Conservation (phyloP, 1,140 invertebrate species). For the Drosophila subpulchrella region DNA sequence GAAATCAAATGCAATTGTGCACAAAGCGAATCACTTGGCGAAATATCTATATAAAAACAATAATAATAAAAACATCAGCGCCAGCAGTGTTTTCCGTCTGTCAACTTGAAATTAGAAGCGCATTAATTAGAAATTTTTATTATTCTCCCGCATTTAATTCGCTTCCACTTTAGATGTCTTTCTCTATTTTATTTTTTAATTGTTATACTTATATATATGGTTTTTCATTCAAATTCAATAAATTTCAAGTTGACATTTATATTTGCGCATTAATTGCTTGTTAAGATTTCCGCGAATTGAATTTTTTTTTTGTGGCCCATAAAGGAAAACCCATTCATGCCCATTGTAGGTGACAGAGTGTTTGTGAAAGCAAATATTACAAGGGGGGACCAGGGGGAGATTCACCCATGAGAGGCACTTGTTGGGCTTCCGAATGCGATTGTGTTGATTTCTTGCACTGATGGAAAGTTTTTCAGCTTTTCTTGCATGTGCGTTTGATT, state of each 20-base stretch:
- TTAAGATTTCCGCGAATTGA: slow-evolving; percentile 69
- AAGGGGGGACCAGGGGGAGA: not conserved
- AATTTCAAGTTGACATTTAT: slow-evolving; percentile 77
- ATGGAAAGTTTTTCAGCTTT: slow-evolving; percentile 50
- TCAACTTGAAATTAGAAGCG: slow-evolving; percentile 76
- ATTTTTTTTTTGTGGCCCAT: slow-evolving; percentile 27
- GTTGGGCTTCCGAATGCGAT: slow-evolving; percentile 53
- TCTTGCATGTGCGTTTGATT: not conserved
- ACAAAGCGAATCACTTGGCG: slow-evolving; percentile 64
- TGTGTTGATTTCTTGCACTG: slow-evolving; percentile 21
- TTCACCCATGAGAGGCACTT: slow-evolving; percentile 50
- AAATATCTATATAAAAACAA: slow-evolving; percentile 28
- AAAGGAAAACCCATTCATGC: slow-evolving; percentile 54
- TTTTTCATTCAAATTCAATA: slow-evolving; percentile 57
- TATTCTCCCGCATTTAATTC: slow-evolving; percentile 50
- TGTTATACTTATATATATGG: slow-evolving; percentile 14
- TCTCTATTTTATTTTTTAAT: slow-evolving; percentile 37
- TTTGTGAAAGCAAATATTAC: slow-evolving; percentile 49
- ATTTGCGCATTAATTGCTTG: slow-evolving; percentile 72
- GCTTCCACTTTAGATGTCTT: slow-evolving; percentile 23
- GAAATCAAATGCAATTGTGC: slow-evolving; percentile 69
- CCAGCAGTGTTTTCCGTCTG: slow-evolving; percentile 65
- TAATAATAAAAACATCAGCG: slow-evolving; percentile 31
- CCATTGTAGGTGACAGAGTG: slow-evolving; percentile 38
- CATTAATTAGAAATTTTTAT: slow-evolving; percentile 81